Conservation (phyloP, 2,888 invertebrate species). For the Sarcophaga subvicina region DNA sequence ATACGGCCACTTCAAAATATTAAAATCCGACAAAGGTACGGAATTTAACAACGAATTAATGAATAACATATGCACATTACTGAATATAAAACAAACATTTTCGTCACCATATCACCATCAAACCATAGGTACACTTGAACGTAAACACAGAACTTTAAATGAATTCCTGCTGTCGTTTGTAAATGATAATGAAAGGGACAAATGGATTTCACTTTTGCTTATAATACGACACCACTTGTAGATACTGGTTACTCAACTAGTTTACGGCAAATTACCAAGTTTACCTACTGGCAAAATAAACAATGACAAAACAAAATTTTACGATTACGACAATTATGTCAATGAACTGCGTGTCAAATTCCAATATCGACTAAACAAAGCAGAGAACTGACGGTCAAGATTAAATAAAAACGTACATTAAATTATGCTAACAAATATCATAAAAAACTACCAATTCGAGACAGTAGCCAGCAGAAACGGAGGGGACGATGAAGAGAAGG, state of each 20-base stretch:
- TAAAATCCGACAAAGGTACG: slow-evolving; percentile 30
- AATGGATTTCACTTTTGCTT: slow-evolving; percentile 11
- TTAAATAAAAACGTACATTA: no score
- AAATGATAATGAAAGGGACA: background rate
- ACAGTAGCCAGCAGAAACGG: no score
- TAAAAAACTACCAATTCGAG: no score
- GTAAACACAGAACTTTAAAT: background rate
- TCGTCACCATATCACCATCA: background rate
- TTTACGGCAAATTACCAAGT: slow-evolving; percentile 1
- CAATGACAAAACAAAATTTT: no score
- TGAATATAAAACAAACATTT: slow-evolving; percentile 13
- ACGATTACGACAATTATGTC: no score
- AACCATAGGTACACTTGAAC: slow-evolving; percentile 42
- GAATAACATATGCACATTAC: background rate
- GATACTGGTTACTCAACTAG: slow-evolving; percentile 5
- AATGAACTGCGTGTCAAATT: no score
- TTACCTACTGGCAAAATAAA: background rate
- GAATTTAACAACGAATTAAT: slow-evolving; percentile 20
- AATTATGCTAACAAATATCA: no score
- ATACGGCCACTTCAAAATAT: slow-evolving; percentile 17
- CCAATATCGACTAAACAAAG: no score
- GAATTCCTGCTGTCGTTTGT: background rate
- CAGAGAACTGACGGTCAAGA: no score
- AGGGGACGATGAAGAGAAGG: no score
- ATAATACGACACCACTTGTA: slow-evolving; percentile 13